Evolutionary conservation across 2,113 vertebrate genomes (phyloP).

Genomic region (Noturus placidus): DNA sequence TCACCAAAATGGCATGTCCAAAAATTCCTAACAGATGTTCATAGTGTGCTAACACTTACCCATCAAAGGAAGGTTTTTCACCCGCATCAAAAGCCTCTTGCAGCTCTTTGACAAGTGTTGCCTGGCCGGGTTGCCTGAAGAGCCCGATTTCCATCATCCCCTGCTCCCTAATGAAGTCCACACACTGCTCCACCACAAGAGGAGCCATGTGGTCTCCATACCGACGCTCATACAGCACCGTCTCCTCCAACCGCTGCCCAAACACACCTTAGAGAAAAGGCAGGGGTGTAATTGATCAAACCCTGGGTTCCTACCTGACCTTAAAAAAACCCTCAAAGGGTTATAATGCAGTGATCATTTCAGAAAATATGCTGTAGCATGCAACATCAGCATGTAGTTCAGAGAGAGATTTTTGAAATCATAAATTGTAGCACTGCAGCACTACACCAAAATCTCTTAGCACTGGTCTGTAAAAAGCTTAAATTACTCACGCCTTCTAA

Average conservation of each 20-base stretch:
- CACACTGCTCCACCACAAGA: conserved; percentile 78
- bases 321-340: not conserved
- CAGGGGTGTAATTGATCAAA: not conserved
- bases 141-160: conserved; percentile 75
- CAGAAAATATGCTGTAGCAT: not conserved
- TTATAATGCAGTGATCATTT: not conserved
- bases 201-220: conserved; percentile 73
- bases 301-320: not conserved
- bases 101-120: conserved; percentile 75
- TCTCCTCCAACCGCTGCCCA: conserved; percentile 77
- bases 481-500: conserved; percentile 59
- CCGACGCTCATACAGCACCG: conserved; percentile 72
- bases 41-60: conserved; percentile 56
- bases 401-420: not conserved
- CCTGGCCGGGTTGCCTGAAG: conserved; percentile 74
- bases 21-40: not conserved
- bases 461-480: not conserved
- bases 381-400: not conserved
- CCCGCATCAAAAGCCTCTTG: conserved; percentile 76
- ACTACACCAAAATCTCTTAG: conserved; percentile 34
- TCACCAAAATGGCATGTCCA: not conserved
- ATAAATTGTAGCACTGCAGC: not conserved
- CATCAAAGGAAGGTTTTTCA: conserved; percentile 74
- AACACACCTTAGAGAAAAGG: conserved; percentile 66
- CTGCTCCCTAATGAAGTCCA: conserved; percentile 69